Evolutionary conservation across 2,113 vertebrate genomes (phyloP), one percentile per base, ranked within the genome.

Genomic region (Campylomormyrus numenius): DNA sequence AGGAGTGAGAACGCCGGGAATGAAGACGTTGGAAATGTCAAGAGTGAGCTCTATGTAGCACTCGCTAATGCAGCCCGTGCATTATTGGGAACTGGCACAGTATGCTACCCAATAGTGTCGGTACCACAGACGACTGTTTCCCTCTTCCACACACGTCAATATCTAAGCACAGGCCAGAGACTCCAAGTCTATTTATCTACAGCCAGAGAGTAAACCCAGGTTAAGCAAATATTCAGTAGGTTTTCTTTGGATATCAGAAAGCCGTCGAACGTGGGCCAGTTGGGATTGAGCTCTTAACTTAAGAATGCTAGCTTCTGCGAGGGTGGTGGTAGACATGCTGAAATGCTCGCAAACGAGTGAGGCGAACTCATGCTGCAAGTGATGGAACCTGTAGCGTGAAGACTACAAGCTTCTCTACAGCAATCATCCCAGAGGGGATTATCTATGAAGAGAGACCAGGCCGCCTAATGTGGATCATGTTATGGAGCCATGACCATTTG

Each of bases 71-170:
- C 42, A 74, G 80, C 80, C 53, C 31, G 74, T 42, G 70, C 66
- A 90, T 92, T 91, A 90, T 90, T 91, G 86, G 88, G 48, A 77
- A 91, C 89, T 49, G 88, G 58, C 89, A 62, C 58, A 5, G 13
- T 19, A 39, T 42, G 74, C 35, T 80, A 8, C 74, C 35, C 74
- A 42, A 80, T 91, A 45, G 88, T 45, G n/a, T 74, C 27, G 46
- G 39, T 74, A 13, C 48, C 62, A 77, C 58, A 74, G 62, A 45
- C 5, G 46, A 31, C 62, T 10, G 88, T 66, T 70, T 27, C 86
- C 52, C 21, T 39, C 62, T 77, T 92, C 53, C 45, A 66, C 77
- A 88, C 77, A 91, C 74, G 74, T 90, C 88, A 89, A 91, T 88
- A 90, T 77, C 80, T 85, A 88, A 91, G 85, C 85, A 39, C 77